These are phyloP conservation scores for Eupithecia dodoneata DNA, from an alignment of 2,888 invertebrate genomes.

Conservation along the genomic window DNA sequence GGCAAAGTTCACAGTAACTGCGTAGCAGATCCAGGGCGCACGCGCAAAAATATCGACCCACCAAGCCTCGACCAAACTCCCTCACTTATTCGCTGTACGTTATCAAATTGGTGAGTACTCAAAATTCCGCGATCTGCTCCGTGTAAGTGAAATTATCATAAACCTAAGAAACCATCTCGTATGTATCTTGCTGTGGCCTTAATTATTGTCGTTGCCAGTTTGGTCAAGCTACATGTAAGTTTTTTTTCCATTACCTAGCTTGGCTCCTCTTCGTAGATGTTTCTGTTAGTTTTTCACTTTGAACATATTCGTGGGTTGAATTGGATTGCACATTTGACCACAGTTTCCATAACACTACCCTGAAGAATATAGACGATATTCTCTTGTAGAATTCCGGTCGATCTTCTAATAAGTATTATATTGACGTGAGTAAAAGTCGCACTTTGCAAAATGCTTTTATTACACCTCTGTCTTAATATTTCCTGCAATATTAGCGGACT, in stretches of 20 bases:
- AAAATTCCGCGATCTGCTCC: slow-evolving; percentile 57
- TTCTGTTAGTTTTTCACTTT: not conserved
- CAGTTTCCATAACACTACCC: not conserved
- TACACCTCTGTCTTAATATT: not conserved
- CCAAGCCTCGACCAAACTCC: slow-evolving; percentile 32
- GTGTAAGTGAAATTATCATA: slow-evolving; percentile 38
- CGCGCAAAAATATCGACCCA: slow-evolving; percentile 68
- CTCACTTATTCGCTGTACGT: slow-evolving; percentile 67
- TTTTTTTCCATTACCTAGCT: slow-evolving; percentile 40
- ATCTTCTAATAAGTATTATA: not conserved
- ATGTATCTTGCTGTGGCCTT: slow-evolving; percentile 82
- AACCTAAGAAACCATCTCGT: slow-evolving; percentile 51
- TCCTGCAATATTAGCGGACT: not conserved
- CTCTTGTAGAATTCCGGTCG: not conserved
- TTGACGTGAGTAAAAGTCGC: not conserved
- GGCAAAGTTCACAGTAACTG: slow-evolving; percentile 40
- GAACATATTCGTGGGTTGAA: not conserved
- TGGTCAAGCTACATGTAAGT: slow-evolving; percentile 80
- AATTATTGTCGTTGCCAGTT: slow-evolving; percentile 79
- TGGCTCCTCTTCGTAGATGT: slow-evolving; percentile 16
- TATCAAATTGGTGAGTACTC: slow-evolving; percentile 71
- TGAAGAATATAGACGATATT: not conserved
- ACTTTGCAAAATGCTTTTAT: not conserved
- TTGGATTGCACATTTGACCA: not conserved
- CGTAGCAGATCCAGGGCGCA: slow-evolving; percentile 61